Evolutionary conservation across 1,140 invertebrate species (phyloP).

Genomic region (Acyrthosiphon pisum): DNA sequence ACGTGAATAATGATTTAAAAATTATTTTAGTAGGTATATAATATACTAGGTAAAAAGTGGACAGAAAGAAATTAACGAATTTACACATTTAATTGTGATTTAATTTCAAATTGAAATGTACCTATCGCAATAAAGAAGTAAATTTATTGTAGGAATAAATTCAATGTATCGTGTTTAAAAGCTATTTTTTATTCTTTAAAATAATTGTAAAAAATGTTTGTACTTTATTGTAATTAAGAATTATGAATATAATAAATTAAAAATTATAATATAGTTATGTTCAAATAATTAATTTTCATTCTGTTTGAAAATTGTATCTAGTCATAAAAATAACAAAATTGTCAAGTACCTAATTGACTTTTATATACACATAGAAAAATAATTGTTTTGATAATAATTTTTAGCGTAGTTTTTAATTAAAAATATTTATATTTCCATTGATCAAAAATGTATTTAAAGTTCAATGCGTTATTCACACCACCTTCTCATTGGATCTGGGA

Average conservation of each 20-base stretch:
- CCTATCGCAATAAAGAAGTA: background rate
- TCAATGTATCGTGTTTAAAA: background rate
- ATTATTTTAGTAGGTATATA: background rate
- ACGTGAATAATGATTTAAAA: background rate
- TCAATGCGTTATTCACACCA: background rate
- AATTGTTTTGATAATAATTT: background rate
- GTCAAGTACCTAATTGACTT: background rate
- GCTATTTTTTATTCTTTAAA: background rate
- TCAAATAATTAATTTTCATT: background rate
- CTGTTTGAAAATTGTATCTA: background rate
- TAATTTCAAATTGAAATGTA: background rate
- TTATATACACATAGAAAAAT: background rate
- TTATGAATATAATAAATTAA: background rate
- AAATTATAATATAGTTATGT: slow-evolving; percentile 6
- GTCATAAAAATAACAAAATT: background rate
- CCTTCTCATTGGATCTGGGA: background rate
- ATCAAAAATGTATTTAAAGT: background rate
- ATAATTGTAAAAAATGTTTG: background rate
- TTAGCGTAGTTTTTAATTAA: background rate
- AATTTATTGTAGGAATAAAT: no score
- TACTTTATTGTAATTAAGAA: background rate
- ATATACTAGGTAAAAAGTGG: background rate
- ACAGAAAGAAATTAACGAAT: background rate
- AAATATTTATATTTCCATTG: background rate
- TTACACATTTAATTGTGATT: slow-evolving; percentile 20